Evolutionary conservation across 2,113 vertebrate species (phyloP).

Genomic region (Rhagologus leucostigma): DNA sequence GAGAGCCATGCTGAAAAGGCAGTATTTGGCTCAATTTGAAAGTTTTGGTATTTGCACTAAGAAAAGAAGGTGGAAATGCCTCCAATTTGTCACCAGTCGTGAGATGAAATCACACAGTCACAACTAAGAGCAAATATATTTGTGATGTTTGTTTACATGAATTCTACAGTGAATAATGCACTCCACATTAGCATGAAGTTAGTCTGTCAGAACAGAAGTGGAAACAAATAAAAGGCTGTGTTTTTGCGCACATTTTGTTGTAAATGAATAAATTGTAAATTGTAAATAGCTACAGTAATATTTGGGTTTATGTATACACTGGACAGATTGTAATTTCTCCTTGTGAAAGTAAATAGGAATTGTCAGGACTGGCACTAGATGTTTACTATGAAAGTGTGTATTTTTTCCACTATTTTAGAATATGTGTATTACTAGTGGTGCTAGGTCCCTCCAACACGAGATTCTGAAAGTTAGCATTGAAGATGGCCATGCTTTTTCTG

Average conservation of each 20-base stretch:
- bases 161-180: background rate
- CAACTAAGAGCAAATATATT: background rate
- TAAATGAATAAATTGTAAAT: background rate
- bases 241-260: background rate
- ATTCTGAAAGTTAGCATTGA: background rate
- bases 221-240: background rate
- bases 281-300: background rate
- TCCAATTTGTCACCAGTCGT: background rate
- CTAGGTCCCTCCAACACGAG: background rate
- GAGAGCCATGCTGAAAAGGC: background rate
- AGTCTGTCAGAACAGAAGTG: background rate
- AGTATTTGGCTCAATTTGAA: background rate
- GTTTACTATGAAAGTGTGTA: background rate
- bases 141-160: background rate
- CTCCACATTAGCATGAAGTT: background rate
- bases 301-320: background rate
- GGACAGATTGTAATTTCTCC: background rate
- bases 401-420: background rate
- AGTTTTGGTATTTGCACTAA: background rate
- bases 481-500: background rate
- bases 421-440: background rate
- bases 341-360: background rate
- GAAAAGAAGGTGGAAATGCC: background rate
- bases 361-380: background rate
- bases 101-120: background rate